Evolutionary conservation across 2,113 vertebrate species (phyloP).

Genomic region (Xerus inauris): DNA sequence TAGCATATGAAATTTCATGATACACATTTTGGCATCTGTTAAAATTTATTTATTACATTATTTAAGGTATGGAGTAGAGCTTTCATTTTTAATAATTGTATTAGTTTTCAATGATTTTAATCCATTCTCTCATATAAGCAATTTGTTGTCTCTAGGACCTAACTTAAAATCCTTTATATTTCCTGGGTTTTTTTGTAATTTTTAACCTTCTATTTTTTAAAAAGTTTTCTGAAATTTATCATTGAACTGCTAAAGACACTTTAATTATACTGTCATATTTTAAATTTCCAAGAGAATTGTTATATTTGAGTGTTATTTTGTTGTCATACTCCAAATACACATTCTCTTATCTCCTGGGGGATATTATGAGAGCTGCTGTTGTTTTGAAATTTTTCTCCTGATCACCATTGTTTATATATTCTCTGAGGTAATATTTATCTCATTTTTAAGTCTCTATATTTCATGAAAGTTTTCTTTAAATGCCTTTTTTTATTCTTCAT

Average conservation of each 20-base stretch:
- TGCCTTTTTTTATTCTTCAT: not conserved
- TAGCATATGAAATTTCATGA: not conserved
- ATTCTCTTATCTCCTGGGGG: not conserved
- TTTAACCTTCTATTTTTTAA: not conserved
- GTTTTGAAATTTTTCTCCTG: not conserved
- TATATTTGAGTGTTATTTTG: not conserved
- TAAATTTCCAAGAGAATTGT: not conserved
- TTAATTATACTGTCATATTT: constrained; percentile 20
- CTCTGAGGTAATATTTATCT: not conserved
- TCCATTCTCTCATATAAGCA: not conserved
- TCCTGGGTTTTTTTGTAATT: not conserved
- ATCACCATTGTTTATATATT: not conserved
- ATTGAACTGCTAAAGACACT: not conserved
- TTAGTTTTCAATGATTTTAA: not conserved
- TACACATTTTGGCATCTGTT: not conserved
- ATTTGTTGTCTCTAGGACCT: not conserved
- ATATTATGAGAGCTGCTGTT: not conserved
- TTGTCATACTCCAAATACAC: not conserved
- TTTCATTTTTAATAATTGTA: not conserved
- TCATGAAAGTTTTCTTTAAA: not conserved
- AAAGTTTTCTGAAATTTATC: not conserved
- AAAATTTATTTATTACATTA: not conserved
- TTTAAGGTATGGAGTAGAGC: not conserved
- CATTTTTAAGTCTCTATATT: not conserved
- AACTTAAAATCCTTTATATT: not conserved